Percentiles rank a stretch among this genome's conserved stretches.
Evolutionary conservation across 2,888 invertebrate genomes (phyloP).

Genomic region (Calameuta filiformis): DNA sequence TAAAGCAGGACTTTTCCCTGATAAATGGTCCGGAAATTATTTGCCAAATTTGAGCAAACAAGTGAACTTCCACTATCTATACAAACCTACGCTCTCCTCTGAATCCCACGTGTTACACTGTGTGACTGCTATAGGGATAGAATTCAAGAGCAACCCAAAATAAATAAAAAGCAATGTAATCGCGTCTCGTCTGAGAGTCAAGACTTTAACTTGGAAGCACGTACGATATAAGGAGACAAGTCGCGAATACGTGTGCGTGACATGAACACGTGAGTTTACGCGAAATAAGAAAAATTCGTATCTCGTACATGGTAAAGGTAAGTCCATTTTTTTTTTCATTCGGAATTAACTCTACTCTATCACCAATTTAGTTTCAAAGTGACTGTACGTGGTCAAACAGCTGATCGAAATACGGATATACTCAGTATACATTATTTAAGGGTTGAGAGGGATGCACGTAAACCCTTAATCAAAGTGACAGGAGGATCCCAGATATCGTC

Average conservation of each 20-base stretch:
- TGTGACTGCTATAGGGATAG: not conserved
- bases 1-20: not conserved
- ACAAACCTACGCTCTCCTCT: not conserved
- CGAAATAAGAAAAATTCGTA: not conserved
- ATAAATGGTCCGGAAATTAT: not conserved
- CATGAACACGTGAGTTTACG: not conserved
- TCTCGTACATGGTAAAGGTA: constrained; percentile 13
- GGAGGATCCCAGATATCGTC: not conserved
- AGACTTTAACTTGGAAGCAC: not conserved
- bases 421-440: constrained; percentile 11
- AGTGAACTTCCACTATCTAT: not conserved
- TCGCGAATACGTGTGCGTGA: not conserved
- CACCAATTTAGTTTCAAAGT: not conserved
- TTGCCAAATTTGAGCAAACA: not conserved
- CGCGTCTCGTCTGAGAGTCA: not conserved
- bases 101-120: not conserved
- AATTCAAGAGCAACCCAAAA: not conserved
- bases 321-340: not conserved
- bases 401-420: constrained; percentile 18
- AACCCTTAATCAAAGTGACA: constrained; percentile 19
- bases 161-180: not conserved
- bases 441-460: constrained; percentile 7
- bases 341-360: not conserved
- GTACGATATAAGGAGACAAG: not conserved
- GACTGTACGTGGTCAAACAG: not conserved